Conservation (phyloP, 2,888 invertebrate genomes). For the Aphodius granarius region DNA sequence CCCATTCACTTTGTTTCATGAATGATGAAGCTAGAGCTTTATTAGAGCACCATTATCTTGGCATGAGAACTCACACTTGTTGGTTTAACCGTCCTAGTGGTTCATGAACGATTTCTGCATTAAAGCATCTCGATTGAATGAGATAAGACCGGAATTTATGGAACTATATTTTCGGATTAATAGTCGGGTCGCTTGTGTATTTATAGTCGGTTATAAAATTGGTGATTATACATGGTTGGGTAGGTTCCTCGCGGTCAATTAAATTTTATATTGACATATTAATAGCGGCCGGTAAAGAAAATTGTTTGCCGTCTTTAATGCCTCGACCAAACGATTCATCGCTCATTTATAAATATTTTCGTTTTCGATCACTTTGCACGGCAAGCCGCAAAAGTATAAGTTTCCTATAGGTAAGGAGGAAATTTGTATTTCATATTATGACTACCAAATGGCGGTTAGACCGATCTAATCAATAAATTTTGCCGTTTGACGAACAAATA, state of each 20-base stretch:
- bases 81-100: no score
- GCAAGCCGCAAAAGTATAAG: no score
- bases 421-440: no score
- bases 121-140: neutral
- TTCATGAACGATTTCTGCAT: neutral
- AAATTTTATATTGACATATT: neutral
- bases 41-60: neutral
- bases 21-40: neutral
- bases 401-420: no score
- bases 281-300: neutral
- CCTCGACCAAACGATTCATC: neutral
- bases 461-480: no score
- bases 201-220: neutral
- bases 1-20: neutral
- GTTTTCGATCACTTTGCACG: no score
- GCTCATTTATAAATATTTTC: neutral
- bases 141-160: neutral
- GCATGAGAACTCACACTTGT: neutral
- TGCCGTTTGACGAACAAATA: no score
- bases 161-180: neutral
- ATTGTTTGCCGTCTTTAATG: neutral
- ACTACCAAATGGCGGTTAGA: no score
- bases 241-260: neutral
- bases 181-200: neutral
- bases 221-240: neutral